phyloP scores from a whole-genome alignment of 2,113 vertebrate species.

The Oophaga pumilio region DNA sequence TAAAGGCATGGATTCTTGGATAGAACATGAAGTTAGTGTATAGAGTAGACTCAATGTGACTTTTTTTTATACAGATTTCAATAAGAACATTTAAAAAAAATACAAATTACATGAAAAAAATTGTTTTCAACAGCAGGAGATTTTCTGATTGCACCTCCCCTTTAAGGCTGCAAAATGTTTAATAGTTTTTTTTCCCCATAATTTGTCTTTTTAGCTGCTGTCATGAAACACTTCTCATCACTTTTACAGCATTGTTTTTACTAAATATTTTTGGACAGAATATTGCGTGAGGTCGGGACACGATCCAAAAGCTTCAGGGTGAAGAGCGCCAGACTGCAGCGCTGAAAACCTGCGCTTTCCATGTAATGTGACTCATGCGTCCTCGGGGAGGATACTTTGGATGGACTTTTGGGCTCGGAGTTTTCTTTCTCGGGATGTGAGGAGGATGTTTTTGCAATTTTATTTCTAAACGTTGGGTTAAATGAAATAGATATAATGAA shows the following conservation, averaged over 20 bases:
- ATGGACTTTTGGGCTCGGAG: not conserved
- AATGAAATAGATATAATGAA: not conserved
- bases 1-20: no score
- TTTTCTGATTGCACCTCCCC: no score
- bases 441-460: not conserved
- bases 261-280: not conserved
- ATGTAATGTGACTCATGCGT: not conserved
- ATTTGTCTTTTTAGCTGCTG: not conserved
- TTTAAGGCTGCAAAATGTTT: no score
- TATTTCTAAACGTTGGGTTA: not conserved
- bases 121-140: no score
- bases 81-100: no score
- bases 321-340: not conserved
- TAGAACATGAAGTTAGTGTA: no score
- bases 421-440: not conserved
- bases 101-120: no score
- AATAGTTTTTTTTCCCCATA: not conserved
- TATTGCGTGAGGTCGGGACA: not conserved
- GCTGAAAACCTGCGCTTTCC: not conserved
- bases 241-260: not conserved
- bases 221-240: not conserved
- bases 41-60: no score
- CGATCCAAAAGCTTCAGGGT: not conserved
- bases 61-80: no score
- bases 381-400: not conserved